A percentile compares a stretch with the other conserved stretches of the same genome.
Evolutionary conservation across 2,797 vertebrate species (phyloP).

Genomic region (Dendrocincla tyrannina): DNA sequence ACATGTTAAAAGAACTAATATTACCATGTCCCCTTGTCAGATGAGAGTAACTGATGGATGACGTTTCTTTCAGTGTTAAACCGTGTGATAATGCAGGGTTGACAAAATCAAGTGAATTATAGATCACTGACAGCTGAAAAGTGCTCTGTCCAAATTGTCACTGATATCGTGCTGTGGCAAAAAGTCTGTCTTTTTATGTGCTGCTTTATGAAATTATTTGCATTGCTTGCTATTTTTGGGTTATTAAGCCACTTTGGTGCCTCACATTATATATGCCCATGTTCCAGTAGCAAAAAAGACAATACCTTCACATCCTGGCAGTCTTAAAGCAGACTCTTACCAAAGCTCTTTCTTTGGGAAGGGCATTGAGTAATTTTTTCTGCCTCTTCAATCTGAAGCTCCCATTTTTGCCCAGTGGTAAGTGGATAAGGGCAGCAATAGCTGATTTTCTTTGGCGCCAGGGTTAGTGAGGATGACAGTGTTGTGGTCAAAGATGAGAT

Average conservation of each 20-base stretch:
- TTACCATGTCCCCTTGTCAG: not conserved
- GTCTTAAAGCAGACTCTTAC: not conserved
- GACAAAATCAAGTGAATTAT: not conserved
- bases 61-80: not conserved
- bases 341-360: not conserved
- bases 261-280: not conserved
- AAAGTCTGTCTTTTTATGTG: not conserved
- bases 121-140: not conserved
- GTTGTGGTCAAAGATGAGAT: not conserved
- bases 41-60: not conserved
- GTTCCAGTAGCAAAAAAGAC: not conserved
- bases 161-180: fast-evolving
- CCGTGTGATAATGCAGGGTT: not conserved
- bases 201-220: not conserved
- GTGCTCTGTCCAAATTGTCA: not conserved
- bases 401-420: not conserved
- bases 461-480: not conserved
- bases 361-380: not conserved
- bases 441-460: not conserved
- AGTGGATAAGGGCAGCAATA: not conserved
- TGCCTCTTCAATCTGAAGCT: not conserved
- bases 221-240: not conserved
- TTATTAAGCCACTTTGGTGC: not conserved
- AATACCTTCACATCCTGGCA: not conserved
- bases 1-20: not conserved